These are phyloP conservation scores for Tetranychus truncatus DNA, from an alignment of 2,888 invertebrate genomes.

Conservation along the genomic window DNA sequence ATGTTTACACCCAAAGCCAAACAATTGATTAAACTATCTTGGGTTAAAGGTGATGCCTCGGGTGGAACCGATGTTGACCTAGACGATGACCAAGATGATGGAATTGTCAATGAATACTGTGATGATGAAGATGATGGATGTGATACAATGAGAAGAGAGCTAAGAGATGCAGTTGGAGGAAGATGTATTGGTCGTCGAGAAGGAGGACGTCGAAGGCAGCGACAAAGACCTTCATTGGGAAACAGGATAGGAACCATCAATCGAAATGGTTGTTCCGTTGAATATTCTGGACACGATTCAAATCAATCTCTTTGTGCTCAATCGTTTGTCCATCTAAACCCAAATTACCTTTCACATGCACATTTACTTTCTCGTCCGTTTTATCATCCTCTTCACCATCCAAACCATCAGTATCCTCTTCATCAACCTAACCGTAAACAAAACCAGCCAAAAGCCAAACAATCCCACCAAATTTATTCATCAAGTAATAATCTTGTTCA, in stretches of 20 bases:
- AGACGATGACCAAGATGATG: conserved; percentile 40
- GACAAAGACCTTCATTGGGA: background rate
- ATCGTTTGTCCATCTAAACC: conserved; percentile 80
- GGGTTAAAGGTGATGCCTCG: conserved; percentile 43
- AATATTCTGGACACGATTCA: conserved; percentile 12
- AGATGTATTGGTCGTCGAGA: background rate
- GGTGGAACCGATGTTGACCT: conserved; percentile 41
- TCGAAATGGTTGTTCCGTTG: background rate
- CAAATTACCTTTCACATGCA: conserved; percentile 30
- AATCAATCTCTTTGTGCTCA: conserved; percentile 62
- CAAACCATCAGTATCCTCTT: background rate
- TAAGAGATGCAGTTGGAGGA: background rate
- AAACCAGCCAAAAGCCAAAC: too few species aligned
- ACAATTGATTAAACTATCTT: conserved; percentile 45
- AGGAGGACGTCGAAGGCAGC: background rate
- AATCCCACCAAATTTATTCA: too few species aligned
- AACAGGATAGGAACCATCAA: background rate
- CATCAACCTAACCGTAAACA: too few species aligned
- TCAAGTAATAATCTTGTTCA: too few species aligned
- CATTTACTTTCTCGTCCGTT: background rate
- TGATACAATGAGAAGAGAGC: background rate
- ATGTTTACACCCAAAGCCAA: conserved; percentile 82
- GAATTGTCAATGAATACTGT: background rate
- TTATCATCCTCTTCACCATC: background rate
- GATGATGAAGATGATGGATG: background rate